Conservation (phyloP, 1,140 invertebrate genomes). For the Pristionchus pacificus region DNA sequence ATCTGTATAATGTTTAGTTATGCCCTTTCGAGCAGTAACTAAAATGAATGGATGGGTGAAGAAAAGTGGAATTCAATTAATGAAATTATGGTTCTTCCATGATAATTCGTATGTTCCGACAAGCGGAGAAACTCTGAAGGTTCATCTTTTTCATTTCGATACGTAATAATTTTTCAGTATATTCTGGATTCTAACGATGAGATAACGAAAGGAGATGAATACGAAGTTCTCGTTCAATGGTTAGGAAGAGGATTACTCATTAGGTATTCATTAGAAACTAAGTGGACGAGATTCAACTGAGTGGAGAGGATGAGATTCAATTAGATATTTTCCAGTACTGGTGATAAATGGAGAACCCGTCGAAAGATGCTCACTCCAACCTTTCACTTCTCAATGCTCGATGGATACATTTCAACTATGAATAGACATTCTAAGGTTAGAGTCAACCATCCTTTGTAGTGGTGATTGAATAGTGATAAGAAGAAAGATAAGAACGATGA, state of each 20-base stretch:
- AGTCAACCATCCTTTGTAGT: slow-evolving; percentile 59
- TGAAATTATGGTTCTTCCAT: no score
- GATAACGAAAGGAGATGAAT: slow-evolving; percentile 29
- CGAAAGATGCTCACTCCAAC: slow-evolving; percentile 83
- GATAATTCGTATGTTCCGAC: no score
- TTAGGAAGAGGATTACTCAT: slow-evolving; percentile 25
- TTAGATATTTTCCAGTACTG: slow-evolving; percentile 44
- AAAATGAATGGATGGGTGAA: no score
- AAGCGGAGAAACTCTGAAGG: no score
- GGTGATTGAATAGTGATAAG: slow-evolving; percentile 63
- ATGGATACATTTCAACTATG: slow-evolving; percentile 77
- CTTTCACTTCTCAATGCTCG: slow-evolving; percentile 81
- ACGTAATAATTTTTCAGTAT: no score
- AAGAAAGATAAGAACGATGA: no score
- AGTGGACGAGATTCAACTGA: background rate
- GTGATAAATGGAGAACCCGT: slow-evolving; percentile 71
- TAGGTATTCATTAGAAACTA: background rate
- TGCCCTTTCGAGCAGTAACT: no score
- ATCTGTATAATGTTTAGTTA: no score
- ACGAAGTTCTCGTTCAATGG: slow-evolving; percentile 28
- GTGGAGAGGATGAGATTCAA: no score
- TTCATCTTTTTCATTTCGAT: no score
- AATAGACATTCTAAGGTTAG: slow-evolving; percentile 69
- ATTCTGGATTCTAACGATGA: slow-evolving; percentile 27
- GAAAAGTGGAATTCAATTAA: no score